Evolutionary conservation across 1,140 invertebrate species (phyloP).

Genomic region (Pomacea maculata): DNA sequence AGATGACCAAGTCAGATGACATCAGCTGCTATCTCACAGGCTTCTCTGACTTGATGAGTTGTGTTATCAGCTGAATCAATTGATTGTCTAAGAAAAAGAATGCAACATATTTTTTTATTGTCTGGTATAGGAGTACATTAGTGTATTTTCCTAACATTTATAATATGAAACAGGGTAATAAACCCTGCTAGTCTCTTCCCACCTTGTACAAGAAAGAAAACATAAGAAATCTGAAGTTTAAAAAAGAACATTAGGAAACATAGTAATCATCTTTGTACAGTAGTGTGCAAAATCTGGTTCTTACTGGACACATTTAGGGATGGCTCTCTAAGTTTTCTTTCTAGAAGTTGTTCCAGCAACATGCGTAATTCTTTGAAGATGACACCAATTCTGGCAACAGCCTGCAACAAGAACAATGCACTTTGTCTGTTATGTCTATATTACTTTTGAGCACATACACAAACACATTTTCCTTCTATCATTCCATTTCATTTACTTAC

Average conservation of each 20-base stretch:
- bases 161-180: neutral
- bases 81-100: conserved; percentile 25
- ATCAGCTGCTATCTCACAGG: neutral
- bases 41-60: conserved; percentile 30
- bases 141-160: neutral
- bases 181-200: neutral
- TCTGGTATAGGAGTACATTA: neutral
- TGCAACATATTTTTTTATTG: neutral
- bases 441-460: neutral
- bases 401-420: conserved; percentile 29
- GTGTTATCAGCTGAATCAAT: conserved; percentile 28
- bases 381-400: conserved; percentile 57
- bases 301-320: conserved; percentile 43
- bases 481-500: conserved; percentile 47
- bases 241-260: neutral
- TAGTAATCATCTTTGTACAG: too few species aligned
- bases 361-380: conserved; percentile 57
- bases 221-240: neutral
- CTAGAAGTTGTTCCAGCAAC: conserved; percentile 48
- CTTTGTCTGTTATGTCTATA: neutral
- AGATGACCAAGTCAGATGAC: neutral
- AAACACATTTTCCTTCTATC: neutral
- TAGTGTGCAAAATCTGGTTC: neutral
- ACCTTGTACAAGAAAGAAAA: neutral
- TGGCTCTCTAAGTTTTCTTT: conserved; percentile 54